phyloP scores from a whole-genome alignment of 1,140 invertebrate species.

The Caenorhabditis latens region DNA sequence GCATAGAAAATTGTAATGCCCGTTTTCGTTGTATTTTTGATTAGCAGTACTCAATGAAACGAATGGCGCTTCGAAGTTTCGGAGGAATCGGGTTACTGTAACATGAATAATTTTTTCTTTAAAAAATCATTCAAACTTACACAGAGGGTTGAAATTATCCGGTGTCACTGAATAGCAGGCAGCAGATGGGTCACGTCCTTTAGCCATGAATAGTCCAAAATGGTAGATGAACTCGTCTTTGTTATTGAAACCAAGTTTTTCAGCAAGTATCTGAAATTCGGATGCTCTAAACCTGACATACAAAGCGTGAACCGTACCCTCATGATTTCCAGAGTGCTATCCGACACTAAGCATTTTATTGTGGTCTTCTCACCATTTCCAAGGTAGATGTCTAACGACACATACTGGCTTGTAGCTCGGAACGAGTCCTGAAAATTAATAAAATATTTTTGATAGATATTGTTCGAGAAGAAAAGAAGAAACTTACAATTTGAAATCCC shows the following conservation, averaged over 20 bases:
- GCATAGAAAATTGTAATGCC: conserved; percentile 78
- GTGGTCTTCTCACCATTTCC: conserved; percentile 88
- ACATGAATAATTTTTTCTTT: conserved; percentile 69
- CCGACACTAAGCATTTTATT: conserved; percentile 85
- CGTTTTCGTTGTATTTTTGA: conserved; percentile 68
- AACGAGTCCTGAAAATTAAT: conserved; percentile 86
- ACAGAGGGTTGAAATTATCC: conserved; percentile 35
- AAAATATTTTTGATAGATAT: conserved; percentile 84
- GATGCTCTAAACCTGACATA: not conserved
- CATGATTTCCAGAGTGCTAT: conserved; percentile 87
- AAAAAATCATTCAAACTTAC: conserved; percentile 56
- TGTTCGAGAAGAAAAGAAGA: conserved; percentile 85
- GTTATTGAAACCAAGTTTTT: conserved; percentile 82
- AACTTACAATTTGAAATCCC: conserved; percentile 84
- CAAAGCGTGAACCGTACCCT: conserved; percentile 79
- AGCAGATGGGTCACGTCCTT: conserved; percentile 84
- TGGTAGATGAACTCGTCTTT: conserved; percentile 85
- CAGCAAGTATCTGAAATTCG: conserved; percentile 8
- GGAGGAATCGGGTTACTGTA: conserved; percentile 87
- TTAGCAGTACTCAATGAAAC: conserved; percentile 85
- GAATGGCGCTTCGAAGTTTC: conserved; percentile 95
- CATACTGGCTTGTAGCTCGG: conserved; percentile 82
- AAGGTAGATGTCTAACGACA: conserved; percentile 86
- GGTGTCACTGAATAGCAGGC: conserved; percentile 80
- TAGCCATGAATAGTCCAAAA: conserved; percentile 89